Base-by-base conservation (phyloP, 2,888 invertebrate genomes). In the Cantharis rustica region DNA sequence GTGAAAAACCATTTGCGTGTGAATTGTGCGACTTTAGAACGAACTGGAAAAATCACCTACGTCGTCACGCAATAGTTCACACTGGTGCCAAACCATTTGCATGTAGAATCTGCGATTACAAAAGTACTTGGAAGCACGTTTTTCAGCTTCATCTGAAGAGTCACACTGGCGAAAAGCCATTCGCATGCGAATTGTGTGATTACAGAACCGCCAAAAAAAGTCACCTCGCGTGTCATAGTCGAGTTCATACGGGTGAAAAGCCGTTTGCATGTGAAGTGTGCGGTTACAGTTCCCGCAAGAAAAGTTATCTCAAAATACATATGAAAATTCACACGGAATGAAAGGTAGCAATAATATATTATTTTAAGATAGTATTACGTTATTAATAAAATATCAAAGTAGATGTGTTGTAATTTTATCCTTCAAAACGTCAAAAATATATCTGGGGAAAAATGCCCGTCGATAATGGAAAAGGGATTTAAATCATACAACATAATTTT, bases 101-200 rank as follows among this genome's bases (percentile, higher is more conserved):
- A 7, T 47, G 47, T 7, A 7, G 47, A n/a, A 47, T 47, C 7
- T 47, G 47, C n/a, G 47, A 47, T 1, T 47, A 47, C 7, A 47
- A 47, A n/a, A 47, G 47, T 7, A 47, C 47, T 0, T 47, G 47
- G 47, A 27, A 72, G 11, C 16, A 47, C 20, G 15, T 72, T 0
- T 68, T 20, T 1, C 26, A 72, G n/a, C n/a, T 47, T 2, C 72
- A 72, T 31, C 10, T 72, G 2, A n/a, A 72, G 16, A 68, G 13
- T 63, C 72, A 76, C 15, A 76, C 69, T 2, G 68, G 64, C 10
- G 66, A 23, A 68, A 68, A 66, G 16, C 72, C 72, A 15, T 26
- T 68, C 13, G 16, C 23, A 11, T 72, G 72, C 16, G 2, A 72
- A 3, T 23, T 61, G 10, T 72, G 72, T 10, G 61, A 23, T 15